These are phyloP conservation scores for Amblyopsis rosae DNA, from an alignment of 2,113 vertebrate genomes.

Conservation along the genomic window DNA sequence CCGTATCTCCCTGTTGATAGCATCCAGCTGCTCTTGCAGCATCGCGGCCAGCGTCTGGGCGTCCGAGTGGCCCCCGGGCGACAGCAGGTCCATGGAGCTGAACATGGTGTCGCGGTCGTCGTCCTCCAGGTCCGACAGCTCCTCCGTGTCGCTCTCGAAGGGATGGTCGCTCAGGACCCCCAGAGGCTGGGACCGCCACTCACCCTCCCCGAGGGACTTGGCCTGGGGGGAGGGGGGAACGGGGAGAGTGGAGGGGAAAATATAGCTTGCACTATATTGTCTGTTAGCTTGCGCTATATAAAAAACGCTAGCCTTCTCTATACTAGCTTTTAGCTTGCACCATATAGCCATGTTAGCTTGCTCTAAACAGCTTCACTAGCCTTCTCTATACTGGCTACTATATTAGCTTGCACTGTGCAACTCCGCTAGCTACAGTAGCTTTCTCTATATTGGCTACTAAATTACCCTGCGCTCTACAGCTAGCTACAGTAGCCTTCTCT, in stretches of 20 bases:
- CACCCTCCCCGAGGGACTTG: conserved; percentile 93
- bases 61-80: conserved; percentile 94
- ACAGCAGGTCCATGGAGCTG: conserved; percentile 97
- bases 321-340: too few species aligned
- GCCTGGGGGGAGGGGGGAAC: conserved; percentile 76
- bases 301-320: too few species aligned
- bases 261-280: too few species aligned
- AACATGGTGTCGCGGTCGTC: conserved; percentile 96
- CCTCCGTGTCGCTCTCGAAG: conserved; percentile 93
- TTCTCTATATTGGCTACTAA: too few species aligned
- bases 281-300: too few species aligned
- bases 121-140: conserved; percentile 98
- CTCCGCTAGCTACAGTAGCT: too few species aligned
- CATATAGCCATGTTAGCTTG: too few species aligned
- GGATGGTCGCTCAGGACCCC: conserved; percentile 88
- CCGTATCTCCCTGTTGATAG: conserved; percentile 99
- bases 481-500: too few species aligned
- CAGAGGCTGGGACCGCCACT: conserved; percentile 94
- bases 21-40: conserved; percentile 98
- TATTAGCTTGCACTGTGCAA: too few species aligned
- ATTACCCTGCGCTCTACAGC: too few species aligned
- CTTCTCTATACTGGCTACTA: too few species aligned
- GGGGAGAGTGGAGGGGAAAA: neutral
- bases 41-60: conserved; percentile 98
- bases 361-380: too few species aligned